Evolutionary conservation across 1,140 invertebrate species (phyloP).

Genomic region (Laupala kohalensis): DNA sequence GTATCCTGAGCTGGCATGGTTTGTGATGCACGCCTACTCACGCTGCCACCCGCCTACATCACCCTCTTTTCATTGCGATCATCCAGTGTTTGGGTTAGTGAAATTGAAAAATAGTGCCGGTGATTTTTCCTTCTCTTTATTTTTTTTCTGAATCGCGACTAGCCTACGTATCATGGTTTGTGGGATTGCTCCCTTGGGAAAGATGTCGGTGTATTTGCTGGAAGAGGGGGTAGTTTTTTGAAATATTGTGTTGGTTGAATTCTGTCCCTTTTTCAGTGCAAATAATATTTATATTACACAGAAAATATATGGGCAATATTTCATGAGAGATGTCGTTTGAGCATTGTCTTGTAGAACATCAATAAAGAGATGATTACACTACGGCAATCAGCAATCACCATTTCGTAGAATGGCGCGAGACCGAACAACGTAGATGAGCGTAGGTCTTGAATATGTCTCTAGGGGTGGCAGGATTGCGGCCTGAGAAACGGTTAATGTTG

Average conservation of each 20-base stretch:
- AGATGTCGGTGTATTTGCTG: too few relatives aligned
- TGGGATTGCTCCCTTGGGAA: too few relatives aligned
- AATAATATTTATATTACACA: background rate
- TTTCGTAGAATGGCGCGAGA: background rate
- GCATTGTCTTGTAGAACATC: background rate
- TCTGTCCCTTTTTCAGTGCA: background rate
- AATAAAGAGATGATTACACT: background rate
- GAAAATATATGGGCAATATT: background rate
- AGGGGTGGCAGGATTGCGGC: background rate
- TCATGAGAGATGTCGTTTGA: background rate
- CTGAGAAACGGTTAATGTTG: background rate
- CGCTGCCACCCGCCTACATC: too few relatives aligned
- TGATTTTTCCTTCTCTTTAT: too few relatives aligned
- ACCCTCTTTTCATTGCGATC: too few relatives aligned
- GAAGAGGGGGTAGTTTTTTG: too few relatives aligned
- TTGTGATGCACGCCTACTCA: too few relatives aligned
- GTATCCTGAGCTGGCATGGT: too few relatives aligned
- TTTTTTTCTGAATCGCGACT: too few relatives aligned
- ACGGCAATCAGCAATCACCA: background rate
- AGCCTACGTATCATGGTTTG: too few relatives aligned
- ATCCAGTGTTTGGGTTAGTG: too few relatives aligned
- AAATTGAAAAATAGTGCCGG: too few relatives aligned
- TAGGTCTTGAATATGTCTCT: background rate
- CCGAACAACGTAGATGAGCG: background rate
- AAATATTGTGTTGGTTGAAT: background rate